phyloP scores from a whole-genome alignment of 2,888 invertebrate species.

The Colletes collaris region DNA sequence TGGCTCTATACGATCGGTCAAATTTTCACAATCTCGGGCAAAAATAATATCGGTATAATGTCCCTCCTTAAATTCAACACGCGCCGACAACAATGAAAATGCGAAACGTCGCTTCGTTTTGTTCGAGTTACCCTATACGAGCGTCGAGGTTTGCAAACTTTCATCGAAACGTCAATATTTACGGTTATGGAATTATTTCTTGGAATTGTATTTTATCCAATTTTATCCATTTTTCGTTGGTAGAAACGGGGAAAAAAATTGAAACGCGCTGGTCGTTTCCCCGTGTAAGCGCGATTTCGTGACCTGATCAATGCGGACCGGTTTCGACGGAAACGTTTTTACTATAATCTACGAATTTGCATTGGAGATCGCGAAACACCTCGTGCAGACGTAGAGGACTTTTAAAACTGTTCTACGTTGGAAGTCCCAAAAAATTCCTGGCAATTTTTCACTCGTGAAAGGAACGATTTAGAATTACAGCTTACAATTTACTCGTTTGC shows the following conservation, averaged over 20 bases:
- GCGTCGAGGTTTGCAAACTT: not conserved
- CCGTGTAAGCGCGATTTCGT: too few species aligned
- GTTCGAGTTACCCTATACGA: not conserved
- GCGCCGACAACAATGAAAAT: not conserved
- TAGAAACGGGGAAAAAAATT: too few species aligned
- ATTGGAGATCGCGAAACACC: conserved; percentile 20
- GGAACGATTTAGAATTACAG: too few species aligned
- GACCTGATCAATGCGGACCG: not conserved
- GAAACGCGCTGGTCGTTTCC: too few species aligned
- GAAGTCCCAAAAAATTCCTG: too few species aligned
- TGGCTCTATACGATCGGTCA: too few species aligned
- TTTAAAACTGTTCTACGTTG: too few species aligned
- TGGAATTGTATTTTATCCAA: not conserved
- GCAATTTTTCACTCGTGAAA: too few species aligned
- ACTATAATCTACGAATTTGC: conserved; percentile 33
- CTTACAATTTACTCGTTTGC: too few species aligned
- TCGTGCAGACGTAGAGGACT: too few species aligned
- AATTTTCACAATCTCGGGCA: not conserved
- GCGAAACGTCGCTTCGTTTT: not conserved
- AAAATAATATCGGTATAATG: not conserved
- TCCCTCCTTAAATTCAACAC: not conserved
- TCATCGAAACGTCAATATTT: not conserved
- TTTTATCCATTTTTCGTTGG: too few species aligned
- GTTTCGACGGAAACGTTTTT: conserved; percentile 17
- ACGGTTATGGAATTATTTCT: too few species aligned